Conservation (phyloP, 2,113 vertebrate genomes). For the Odocoileus virginianus region DNA sequence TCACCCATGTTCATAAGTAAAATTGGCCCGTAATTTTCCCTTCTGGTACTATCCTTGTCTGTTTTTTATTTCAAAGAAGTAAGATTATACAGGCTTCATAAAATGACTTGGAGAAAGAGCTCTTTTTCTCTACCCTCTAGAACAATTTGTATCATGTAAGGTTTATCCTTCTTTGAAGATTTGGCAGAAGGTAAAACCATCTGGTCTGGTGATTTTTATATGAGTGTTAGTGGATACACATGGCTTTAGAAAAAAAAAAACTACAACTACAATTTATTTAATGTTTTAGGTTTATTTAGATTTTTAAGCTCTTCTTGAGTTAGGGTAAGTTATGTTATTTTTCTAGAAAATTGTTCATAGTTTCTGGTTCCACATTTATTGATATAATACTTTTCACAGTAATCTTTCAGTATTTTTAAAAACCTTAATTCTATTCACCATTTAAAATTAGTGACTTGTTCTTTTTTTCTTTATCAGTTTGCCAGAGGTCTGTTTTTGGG, state of each 20-base stretch:
- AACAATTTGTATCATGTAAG: neutral
- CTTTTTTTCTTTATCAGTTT: neutral
- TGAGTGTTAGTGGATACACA: neutral
- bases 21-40: neutral
- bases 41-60: neutral
- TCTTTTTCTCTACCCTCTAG: neutral
- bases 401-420: neutral
- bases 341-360: neutral
- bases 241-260: neutral
- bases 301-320: neutral
- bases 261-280: neutral
- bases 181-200: conserved; percentile 44
- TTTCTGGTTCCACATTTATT: neutral
- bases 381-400: neutral
- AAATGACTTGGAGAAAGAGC: neutral
- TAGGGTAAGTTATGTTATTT: neutral
- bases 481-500: neutral
- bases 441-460: neutral
- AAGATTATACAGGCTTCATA: neutral
- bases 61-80: neutral
- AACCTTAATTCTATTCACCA: neutral
- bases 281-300: neutral
- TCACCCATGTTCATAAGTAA: neutral
- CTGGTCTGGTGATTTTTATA: neutral
- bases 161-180: conserved; percentile 1